Percentiles rank a stretch among this genome's conserved stretches.
Conservation (phyloP, 2,113 vertebrate genomes). For the Columba janthina region DNA sequence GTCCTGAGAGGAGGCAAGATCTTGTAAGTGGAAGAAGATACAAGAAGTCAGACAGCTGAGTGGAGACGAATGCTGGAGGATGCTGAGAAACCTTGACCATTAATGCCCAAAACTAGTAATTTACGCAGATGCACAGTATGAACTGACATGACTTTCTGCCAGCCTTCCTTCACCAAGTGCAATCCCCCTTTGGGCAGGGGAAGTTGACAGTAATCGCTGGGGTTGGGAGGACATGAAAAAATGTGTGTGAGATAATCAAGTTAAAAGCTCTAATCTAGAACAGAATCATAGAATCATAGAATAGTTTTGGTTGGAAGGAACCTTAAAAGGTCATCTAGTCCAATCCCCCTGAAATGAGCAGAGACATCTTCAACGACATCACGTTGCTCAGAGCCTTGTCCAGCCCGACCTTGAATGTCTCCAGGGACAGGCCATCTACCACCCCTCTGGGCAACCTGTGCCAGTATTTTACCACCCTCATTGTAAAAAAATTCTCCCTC, state of each 20-base stretch:
- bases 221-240: fast-evolving
- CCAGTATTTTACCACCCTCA: too few relatives aligned
- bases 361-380: too few relatives aligned
- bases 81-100: not conserved
- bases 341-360: too few relatives aligned
- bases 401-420: too few relatives aligned
- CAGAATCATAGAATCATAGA: too few relatives aligned
- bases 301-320: too few relatives aligned
- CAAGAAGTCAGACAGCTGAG: not conserved
- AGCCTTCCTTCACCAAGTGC: not conserved
- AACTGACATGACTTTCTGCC: not conserved
- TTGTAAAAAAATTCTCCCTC: too few relatives aligned
- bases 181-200: not conserved
- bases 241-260: not conserved
- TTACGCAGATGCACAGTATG: not conserved
- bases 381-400: too few relatives aligned
- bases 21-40: not conserved
- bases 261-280: not conserved
- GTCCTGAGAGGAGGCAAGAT: not conserved
- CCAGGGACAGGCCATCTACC: too few relatives aligned
- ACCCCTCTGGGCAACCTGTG: too few relatives aligned
- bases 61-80: not conserved
- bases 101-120: not conserved
- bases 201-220: not conserved
- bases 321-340: too few relatives aligned